Percentiles rank a stretch among this genome's conserved stretches.
phyloP scores from a whole-genome alignment of 2,888 invertebrate genomes.

The Luffia ferchaultella region DNA sequence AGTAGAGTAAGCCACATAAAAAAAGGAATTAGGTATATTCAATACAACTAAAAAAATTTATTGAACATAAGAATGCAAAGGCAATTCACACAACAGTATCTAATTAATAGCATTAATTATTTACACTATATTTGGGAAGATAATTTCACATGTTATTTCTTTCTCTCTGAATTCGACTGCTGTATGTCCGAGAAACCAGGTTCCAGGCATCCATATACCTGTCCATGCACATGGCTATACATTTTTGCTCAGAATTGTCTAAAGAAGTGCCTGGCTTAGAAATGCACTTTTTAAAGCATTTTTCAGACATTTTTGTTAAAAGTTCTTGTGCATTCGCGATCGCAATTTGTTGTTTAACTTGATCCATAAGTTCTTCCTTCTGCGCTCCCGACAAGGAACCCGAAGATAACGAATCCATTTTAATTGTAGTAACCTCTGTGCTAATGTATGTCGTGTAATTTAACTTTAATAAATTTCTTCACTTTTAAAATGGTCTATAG shows the following conservation, averaged over 20 bases:
- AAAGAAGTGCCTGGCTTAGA: conserved; percentile 88
- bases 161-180: conserved; percentile 85
- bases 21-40: too few species aligned
- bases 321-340: conserved; percentile 94
- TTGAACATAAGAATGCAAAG: conserved; percentile 39
- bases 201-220: conserved; percentile 98
- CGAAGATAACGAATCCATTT: conserved; percentile 67
- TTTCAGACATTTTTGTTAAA: conserved; percentile 95
- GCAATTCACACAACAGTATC: conserved; percentile 41
- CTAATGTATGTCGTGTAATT: too few species aligned
- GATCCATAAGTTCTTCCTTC: conserved; percentile 90
- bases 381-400: conserved; percentile 71
- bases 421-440: too few species aligned
- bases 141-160: conserved; percentile 64
- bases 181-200: conserved; percentile 89
- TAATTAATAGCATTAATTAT: neutral
- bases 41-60: conserved; percentile 38
- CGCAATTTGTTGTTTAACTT: conserved; percentile 94
- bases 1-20: too few species aligned
- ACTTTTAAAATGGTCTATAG: too few species aligned
- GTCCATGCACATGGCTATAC: conserved; percentile 98
- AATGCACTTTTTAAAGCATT: conserved; percentile 96
- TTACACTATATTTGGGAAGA: neutral
- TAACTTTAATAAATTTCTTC: too few species aligned
- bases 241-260: conserved; percentile 94